These are phyloP conservation scores for Drosophila ohnishii DNA, from an alignment of 1,140 invertebrate genomes.

Conservation along the genomic window DNA sequence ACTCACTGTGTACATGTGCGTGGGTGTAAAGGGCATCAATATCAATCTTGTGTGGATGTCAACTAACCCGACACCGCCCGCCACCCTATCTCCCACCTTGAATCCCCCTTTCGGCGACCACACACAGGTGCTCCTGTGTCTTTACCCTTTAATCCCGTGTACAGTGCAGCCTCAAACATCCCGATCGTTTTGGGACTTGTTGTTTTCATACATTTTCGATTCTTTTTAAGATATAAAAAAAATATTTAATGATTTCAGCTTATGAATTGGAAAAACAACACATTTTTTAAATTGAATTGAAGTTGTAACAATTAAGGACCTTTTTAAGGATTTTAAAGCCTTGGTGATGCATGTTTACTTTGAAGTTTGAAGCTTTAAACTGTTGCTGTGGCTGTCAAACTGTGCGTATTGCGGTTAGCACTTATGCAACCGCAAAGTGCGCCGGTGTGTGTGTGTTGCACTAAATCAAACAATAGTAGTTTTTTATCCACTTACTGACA, in stretches of 20 bases:
- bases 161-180: conserved; percentile 5
- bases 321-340: too few species aligned
- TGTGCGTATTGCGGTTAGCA: conserved; percentile 65
- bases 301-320: neutral
- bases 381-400: conserved; percentile 55
- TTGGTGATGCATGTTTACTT: neutral
- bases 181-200: neutral
- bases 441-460: conserved; percentile 35
- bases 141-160: conserved; percentile 8
- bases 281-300: neutral
- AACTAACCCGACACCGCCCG: conserved; percentile 20
- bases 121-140: conserved; percentile 10
- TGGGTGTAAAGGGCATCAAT: conserved; percentile 47
- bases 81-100: neutral
- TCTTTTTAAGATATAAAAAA: neutral
- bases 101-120: neutral
- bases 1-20: conserved; percentile 19
- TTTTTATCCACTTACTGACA: conserved; percentile 49
- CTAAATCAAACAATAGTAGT: conserved; percentile 61
- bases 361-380: neutral
- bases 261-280: neutral
- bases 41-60: conserved; percentile 48
- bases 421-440: conserved; percentile 70
- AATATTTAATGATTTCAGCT: neutral
- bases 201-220: neutral